These are phyloP conservation scores for Prietella phreatophila DNA, from an alignment of 2,113 vertebrate genomes.

Conservation along the genomic window DNA sequence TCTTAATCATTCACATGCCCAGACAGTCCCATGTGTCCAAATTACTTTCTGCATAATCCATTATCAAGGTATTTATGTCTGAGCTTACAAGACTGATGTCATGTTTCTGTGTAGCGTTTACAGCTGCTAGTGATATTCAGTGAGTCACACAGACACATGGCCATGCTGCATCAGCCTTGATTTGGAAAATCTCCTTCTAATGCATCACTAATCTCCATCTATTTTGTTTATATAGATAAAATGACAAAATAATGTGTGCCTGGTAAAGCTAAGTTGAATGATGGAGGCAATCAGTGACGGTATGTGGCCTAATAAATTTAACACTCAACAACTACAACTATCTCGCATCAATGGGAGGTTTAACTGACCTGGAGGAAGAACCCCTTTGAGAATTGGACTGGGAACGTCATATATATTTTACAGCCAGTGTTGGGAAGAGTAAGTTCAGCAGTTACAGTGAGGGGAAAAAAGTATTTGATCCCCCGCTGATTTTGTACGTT, in stretches of 20 bases:
- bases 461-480: no score
- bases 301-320: neutral
- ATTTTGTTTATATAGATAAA: neutral
- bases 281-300: neutral
- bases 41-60: neutral
- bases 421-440: neutral
- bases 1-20: neutral
- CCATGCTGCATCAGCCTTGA: neutral
- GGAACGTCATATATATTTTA: neutral
- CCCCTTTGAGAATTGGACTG: neutral
- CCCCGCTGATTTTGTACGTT: no score
- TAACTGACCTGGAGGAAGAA: neutral
- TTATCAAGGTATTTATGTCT: conserved; percentile 10
- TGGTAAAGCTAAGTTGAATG: neutral
- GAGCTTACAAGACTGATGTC: conserved; percentile 15
- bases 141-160: neutral
- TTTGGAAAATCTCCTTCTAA: neutral
- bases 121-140: conserved; percentile 15
- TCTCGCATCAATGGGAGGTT: neutral
- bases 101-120: conserved; percentile 8
- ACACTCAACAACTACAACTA: neutral
- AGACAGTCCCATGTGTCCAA: neutral
- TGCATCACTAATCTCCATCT: neutral
- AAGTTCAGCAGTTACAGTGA: neutral
- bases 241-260: neutral